Percentiles rank a stretch among this genome's conserved stretches.
Conservation (phyloP, 2,888 invertebrate genomes). For the Cecidostiba fungosa region DNA sequence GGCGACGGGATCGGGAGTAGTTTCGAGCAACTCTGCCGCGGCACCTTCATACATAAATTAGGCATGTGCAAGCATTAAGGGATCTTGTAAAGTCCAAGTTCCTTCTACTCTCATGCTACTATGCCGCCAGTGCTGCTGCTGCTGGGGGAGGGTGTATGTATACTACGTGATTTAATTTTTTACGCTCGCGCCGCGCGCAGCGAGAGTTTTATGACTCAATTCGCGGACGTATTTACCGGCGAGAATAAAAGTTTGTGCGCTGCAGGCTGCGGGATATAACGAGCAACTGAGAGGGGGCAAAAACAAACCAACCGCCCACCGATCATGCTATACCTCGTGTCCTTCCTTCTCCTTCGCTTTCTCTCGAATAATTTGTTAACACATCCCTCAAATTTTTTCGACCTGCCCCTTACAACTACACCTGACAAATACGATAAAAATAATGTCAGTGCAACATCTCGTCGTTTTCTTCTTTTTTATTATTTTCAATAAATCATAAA, state of each 20-base stretch:
- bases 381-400: too few species aligned
- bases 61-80: conserved; percentile 63
- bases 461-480: too few species aligned
- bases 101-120: not conserved
- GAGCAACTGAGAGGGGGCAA: conserved; percentile 5
- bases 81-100: conserved; percentile 64
- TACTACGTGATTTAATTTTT: conserved; percentile 62
- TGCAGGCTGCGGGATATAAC: conserved; percentile 16
- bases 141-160: conserved; percentile 20
- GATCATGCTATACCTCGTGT: not conserved
- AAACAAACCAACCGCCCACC: conserved; percentile 23
- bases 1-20: conserved; percentile 28
- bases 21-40: conserved; percentile 37
- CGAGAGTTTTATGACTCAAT: conserved; percentile 57
- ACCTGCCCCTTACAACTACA: too few species aligned
- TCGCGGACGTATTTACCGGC: conserved; percentile 60
- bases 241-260: conserved; percentile 63
- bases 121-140: not conserved
- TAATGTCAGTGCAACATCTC: too few species aligned
- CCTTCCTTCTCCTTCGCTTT: not conserved
- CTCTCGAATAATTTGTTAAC: not conserved
- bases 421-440: too few species aligned
- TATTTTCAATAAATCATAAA: not conserved
- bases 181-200: conserved; percentile 29
- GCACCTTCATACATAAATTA: conserved; percentile 63